Evolutionary conservation across 2,113 vertebrate species (phyloP), one percentile per base, ranked within the genome.

Genomic region (Hyperoodon ampullatus): DNA sequence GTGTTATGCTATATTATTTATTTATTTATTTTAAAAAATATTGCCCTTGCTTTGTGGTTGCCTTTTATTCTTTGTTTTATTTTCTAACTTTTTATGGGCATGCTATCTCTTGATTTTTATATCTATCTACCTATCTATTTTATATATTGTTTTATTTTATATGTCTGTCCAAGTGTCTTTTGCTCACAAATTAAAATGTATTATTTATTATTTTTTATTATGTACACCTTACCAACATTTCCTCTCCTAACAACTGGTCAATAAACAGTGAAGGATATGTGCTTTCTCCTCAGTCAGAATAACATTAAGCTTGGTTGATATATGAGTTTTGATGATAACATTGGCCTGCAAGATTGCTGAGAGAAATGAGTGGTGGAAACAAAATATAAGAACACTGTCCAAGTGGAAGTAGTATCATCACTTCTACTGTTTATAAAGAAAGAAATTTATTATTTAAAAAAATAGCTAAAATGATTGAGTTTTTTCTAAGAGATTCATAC

Each of bases 181-280:
- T 80, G 26, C 39, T 91, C 26, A 93, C 13, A 68, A 95, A 92
- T 94, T 94, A 95, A 84, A 94, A 94, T 94, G 26, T 88, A 90
- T 95, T 96, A 90, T 96, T 97, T 96, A 84, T 96, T 94, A 74
- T 85, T 93, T 90, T 90, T 78, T 90, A 95, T 87, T 96, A 92
- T 77, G 2, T 78, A 13, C 5, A 66, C n/a, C 13, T 77, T 87
- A 95, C 63, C 89, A 92, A 28, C 24, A 92, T 90, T 97, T 98
- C 71, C 63, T 93, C 42, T 96, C 44, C 42, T 97, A 92, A 13
- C 2, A 33, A 71, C 24, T 75, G n/a, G 77, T 96, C 91, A 53
- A 92, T 97, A 93, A 92, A 95, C 82, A 42, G 58, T 85, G 74
- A 97, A 96, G 47, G 14, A 95, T 93, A 87, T 93, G 92, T 94